These are phyloP conservation scores for Stenodera caucasica DNA, from an alignment of 2,888 invertebrate species.

Conservation along the genomic window DNA sequence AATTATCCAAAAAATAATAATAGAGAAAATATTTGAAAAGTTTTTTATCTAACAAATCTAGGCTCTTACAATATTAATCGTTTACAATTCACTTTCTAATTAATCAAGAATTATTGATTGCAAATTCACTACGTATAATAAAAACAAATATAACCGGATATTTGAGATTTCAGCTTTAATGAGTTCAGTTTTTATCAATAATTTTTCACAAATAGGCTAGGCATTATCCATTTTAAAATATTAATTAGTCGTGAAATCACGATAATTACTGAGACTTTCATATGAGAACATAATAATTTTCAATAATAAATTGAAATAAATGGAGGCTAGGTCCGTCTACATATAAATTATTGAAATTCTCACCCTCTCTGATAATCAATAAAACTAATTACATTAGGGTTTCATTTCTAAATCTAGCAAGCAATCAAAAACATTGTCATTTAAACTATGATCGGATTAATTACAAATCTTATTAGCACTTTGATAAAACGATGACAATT, in stretches of 20 bases:
- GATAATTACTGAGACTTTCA: not conserved
- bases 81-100: not conserved
- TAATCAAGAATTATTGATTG: not conserved
- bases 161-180: not conserved
- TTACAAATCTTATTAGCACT: constrained; percentile 5
- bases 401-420: not conserved
- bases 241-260: no score
- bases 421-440: not conserved
- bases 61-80: no score
- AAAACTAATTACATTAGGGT: constrained; percentile 26
- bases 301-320: not conserved
- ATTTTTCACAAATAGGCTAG: no score
- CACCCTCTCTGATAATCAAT: constrained; percentile 16
- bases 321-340: not conserved
- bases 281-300: no score
- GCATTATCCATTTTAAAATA: no score
- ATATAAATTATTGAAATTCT: constrained; percentile 6
- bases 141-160: not conserved
- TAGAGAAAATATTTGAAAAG: no score
- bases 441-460: constrained; percentile 22
- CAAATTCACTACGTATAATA: not conserved
- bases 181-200: no score
- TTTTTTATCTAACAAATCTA: not conserved
- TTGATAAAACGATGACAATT: no score
- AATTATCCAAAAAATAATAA: no score